phyloP scores from a whole-genome alignment of 2,797 vertebrate species.

The Pseudopleuronectes americanus region DNA sequence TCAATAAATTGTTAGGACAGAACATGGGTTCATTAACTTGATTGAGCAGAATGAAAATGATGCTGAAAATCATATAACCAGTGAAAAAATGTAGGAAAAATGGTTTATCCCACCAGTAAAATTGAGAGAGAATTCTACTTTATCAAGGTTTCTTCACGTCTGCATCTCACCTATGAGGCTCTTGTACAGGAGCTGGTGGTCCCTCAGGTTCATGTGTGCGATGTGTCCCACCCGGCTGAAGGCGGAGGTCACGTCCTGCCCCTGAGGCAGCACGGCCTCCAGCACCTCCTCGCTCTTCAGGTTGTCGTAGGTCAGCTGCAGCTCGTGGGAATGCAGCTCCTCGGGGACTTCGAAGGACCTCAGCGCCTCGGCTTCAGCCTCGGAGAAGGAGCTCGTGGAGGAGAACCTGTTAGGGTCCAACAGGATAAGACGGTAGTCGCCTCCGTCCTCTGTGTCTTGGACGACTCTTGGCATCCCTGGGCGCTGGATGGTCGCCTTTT shows the following conservation, averaged over 20 bases:
- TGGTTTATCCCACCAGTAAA: too few relatives aligned
- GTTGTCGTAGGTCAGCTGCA: slow-evolving; percentile 91
- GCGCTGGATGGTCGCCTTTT: slow-evolving; percentile 84
- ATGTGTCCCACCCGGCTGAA: slow-evolving; percentile 98
- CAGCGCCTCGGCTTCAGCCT: slow-evolving; percentile 83
- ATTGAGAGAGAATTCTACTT: neutral
- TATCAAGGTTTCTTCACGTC: neutral
- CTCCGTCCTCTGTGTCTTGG: slow-evolving; percentile 76
- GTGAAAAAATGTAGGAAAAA: too few relatives aligned
- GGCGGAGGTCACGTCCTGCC: slow-evolving; percentile 91
- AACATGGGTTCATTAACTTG: too few relatives aligned
- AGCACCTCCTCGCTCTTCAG: slow-evolving; percentile 95
- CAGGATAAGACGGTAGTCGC: slow-evolving; percentile 84
- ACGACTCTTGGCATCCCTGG: slow-evolving; percentile 90
- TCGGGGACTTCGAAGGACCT: slow-evolving; percentile 79
- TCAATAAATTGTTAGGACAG: too few relatives aligned
- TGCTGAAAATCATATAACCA: too few relatives aligned
- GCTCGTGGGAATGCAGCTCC: slow-evolving; percentile 82
- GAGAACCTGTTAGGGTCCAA: slow-evolving; percentile 88
- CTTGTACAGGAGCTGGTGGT: slow-evolving; percentile 93
- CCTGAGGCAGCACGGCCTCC: slow-evolving; percentile 91
- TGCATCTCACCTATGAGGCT: slow-evolving; percentile 91
- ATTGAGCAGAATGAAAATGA: too few relatives aligned
- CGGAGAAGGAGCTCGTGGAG: slow-evolving; percentile 79
- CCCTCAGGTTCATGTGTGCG: slow-evolving; percentile 94